phyloP scores from a whole-genome alignment of 2,113 vertebrate species.

The Zosterops pallidus region DNA sequence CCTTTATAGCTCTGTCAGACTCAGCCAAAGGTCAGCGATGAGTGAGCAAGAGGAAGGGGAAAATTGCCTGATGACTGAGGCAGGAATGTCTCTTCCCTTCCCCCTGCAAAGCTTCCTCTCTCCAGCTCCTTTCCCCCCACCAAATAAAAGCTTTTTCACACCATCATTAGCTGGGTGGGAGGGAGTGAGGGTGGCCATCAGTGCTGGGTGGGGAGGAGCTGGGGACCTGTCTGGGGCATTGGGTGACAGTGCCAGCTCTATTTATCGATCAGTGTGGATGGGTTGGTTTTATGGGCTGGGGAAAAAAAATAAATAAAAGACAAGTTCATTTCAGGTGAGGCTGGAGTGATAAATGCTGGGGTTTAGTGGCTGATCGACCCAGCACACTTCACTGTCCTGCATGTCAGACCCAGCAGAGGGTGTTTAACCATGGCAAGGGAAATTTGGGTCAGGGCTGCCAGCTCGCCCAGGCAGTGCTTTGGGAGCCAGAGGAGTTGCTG shows the following conservation, averaged over 20 bases:
- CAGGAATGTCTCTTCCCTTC: constrained; percentile 32
- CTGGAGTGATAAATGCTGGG: background rate
- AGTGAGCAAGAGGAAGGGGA: constrained; percentile 42
- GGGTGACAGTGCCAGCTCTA: background rate
- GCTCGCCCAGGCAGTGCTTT: rapidly evolving
- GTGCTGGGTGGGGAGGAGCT: background rate
- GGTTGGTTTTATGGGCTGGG: background rate
- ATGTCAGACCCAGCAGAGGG: rapidly evolving
- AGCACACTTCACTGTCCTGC: rapidly evolving
- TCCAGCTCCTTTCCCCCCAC: background rate
- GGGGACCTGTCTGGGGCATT: background rate
- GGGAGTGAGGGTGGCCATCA: rapidly evolving
- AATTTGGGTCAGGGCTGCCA: background rate
- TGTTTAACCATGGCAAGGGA: background rate
- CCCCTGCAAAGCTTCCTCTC: background rate
- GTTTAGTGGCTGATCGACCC: background rate
- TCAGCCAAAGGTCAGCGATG: constrained; percentile 10
- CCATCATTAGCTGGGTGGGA: background rate
- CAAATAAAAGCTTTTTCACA: background rate
- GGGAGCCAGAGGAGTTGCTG: background rate
- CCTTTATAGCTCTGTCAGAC: background rate
- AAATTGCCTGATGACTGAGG: background rate
- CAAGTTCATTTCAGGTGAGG: background rate
- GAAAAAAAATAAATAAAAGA: too few species aligned
- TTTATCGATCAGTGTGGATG: background rate